These are phyloP conservation scores for Thymelicus lineola DNA, from an alignment of 2,888 invertebrate species.

Conservation along the genomic window DNA sequence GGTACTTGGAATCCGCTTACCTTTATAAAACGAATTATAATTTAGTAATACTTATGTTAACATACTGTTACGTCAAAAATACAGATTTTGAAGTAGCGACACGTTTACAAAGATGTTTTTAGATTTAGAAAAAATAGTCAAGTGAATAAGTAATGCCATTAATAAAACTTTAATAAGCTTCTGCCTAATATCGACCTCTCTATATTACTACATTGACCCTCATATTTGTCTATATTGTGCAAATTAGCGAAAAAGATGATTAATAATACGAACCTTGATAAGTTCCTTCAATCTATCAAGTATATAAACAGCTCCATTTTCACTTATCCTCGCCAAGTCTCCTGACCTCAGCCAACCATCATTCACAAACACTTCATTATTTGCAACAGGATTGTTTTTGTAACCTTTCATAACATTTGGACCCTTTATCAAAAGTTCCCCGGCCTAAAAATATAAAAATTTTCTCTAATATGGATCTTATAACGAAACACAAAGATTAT, in stretches of 20 bases:
- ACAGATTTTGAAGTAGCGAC: too few species aligned
- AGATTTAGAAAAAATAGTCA: too few species aligned
- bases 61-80: too few species aligned
- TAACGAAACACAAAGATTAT: too few species aligned
- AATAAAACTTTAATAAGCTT: too few species aligned
- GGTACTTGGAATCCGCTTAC: constrained; percentile 87
- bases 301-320: constrained; percentile 87
- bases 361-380: constrained; percentile 86
- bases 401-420: constrained; percentile 94
- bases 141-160: too few species aligned
- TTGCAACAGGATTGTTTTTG: constrained; percentile 89
- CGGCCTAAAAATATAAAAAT: constrained; percentile 68
- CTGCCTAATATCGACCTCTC: too few species aligned
- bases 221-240: too few species aligned
- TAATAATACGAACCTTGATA: constrained; percentile 86
- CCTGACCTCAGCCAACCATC: constrained; percentile 91
- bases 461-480: too few species aligned
- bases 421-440: constrained; percentile 90
- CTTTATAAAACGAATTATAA: background rate
- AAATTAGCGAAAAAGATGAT: background rate
- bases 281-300: constrained; percentile 92
- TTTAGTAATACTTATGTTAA: too few species aligned
- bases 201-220: too few species aligned
- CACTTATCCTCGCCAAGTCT: constrained; percentile 88
- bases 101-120: too few species aligned